Conservation (phyloP, 1,140 invertebrate genomes). For the Sarcophaga bullata region DNA sequence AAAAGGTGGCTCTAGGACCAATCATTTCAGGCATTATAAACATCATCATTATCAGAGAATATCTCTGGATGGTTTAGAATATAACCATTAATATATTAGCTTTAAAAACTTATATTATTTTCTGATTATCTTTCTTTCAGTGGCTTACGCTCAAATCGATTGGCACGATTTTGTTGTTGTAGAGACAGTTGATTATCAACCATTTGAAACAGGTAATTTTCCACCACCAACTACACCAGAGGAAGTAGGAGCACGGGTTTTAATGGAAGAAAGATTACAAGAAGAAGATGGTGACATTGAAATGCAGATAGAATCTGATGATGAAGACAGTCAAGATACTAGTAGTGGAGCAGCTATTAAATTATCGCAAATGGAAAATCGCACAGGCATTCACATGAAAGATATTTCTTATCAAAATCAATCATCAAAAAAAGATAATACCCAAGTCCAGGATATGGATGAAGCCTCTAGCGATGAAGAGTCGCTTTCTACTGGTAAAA, state of each 20-base stretch:
- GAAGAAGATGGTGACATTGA: conserved; percentile 74
- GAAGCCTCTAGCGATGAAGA: conserved; percentile 86
- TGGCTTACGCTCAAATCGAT: conserved; percentile 98
- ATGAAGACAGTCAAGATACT: conserved; percentile 70
- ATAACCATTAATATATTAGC: no score
- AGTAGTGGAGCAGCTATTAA: conserved; percentile 58
- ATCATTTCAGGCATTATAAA: no score
- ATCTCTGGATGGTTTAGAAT: no score
- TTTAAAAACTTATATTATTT: no score
- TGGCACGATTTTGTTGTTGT: conserved; percentile 99
- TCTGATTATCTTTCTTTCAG: conserved; percentile 49
- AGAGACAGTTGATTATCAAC: conserved; percentile 98
- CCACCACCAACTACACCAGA: conserved; percentile 96
- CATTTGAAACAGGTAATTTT: conserved; percentile 94
- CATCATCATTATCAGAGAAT: no score
- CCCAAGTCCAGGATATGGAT: conserved; percentile 87
- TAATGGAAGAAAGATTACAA: conserved; percentile 76
- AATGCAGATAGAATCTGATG: conserved; percentile 74
- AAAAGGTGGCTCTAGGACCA: no score
- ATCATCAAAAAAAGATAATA: conserved; percentile 60
- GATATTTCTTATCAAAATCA: conserved; percentile 61
- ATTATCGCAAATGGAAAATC: conserved; percentile 74
- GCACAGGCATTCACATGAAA: conserved; percentile 66
- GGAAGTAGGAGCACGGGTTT: conserved; percentile 93
- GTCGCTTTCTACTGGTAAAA: conserved; percentile 67